Evolutionary conservation across 2,888 invertebrate genomes (phyloP).

Genomic region (Eristalis pertinax): DNA sequence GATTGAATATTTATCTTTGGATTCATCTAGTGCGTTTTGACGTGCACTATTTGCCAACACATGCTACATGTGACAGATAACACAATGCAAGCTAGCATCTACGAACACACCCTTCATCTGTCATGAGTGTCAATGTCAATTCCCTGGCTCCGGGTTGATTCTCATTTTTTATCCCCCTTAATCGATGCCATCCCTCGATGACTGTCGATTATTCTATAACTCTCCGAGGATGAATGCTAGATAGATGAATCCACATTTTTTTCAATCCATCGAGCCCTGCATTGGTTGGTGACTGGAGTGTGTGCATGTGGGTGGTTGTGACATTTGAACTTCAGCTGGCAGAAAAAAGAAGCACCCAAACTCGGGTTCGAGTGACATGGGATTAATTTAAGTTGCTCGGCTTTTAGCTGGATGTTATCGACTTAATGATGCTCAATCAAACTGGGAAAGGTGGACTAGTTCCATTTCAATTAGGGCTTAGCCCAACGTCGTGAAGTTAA

Average conservation of each 20-base stretch:
- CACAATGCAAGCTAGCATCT: neutral
- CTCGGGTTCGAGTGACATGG: neutral
- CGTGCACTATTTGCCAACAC: neutral
- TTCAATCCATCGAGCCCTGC: neutral
- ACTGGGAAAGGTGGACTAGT: neutral
- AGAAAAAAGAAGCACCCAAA: neutral
- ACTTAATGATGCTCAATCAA: constrained; percentile 11
- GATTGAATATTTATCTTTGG: neutral
- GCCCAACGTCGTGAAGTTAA: neutral
- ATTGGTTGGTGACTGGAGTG: too few relatives aligned
- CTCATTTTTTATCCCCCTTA: neutral
- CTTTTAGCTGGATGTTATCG: constrained; percentile 4
- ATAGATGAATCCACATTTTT: neutral
- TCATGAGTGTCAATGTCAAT: constrained; percentile 13
- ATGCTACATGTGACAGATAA: neutral
- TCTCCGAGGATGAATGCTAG: too few relatives aligned
- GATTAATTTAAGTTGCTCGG: constrained; percentile 15
- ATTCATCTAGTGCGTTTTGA: neutral
- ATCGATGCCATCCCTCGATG: neutral
- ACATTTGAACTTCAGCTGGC: neutral
- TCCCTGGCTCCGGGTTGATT: neutral
- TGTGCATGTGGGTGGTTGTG: neutral
- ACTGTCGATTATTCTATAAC: neutral
- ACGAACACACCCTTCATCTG: neutral
- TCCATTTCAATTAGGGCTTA: neutral